Conservation (phyloP, 2,113 vertebrate species). For the Platichthys flesus region DNA sequence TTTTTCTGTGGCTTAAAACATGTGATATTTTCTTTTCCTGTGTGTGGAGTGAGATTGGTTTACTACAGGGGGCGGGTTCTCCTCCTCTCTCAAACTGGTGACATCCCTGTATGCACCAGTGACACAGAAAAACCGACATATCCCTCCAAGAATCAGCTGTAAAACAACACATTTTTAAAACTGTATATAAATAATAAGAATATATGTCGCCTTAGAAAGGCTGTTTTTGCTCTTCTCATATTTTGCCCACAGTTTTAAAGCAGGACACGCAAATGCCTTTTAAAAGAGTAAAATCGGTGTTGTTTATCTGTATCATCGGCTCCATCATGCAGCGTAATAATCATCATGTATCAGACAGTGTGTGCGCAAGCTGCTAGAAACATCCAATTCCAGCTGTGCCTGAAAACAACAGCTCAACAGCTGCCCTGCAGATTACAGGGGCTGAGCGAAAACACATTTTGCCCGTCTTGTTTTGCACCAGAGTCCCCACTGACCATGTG, state of each 20-base stretch:
- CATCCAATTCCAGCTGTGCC: conserved; percentile 28
- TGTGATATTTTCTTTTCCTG: neutral
- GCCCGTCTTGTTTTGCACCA: conserved; percentile 41
- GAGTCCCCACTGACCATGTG: conserved; percentile 37
- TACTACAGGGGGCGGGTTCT: conserved; percentile 76
- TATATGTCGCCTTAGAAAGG: neutral
- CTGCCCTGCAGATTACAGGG: conserved; percentile 66
- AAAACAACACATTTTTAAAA: neutral
- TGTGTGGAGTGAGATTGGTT: conserved; percentile 41
- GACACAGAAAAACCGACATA: conserved; percentile 27
- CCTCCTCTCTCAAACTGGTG: conserved; percentile 30
- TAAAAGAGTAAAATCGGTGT: neutral
- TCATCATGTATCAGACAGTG: neutral
- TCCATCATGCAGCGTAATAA: neutral
- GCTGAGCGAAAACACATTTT: conserved; percentile 60
- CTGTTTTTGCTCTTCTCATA: no score
- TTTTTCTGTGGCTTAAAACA: conserved; percentile 1
- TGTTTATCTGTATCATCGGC: conserved; percentile 11
- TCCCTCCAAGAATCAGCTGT: neutral
- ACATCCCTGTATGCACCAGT: conserved; percentile 44
- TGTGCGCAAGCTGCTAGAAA: conserved; percentile 4
- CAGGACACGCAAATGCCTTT: neutral
- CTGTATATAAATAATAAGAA: neutral
- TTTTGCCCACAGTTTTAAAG: neutral
- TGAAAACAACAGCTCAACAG: conserved; percentile 65